Conservation (phyloP, 1,140 invertebrate species). For the Nomia melanderi region DNA sequence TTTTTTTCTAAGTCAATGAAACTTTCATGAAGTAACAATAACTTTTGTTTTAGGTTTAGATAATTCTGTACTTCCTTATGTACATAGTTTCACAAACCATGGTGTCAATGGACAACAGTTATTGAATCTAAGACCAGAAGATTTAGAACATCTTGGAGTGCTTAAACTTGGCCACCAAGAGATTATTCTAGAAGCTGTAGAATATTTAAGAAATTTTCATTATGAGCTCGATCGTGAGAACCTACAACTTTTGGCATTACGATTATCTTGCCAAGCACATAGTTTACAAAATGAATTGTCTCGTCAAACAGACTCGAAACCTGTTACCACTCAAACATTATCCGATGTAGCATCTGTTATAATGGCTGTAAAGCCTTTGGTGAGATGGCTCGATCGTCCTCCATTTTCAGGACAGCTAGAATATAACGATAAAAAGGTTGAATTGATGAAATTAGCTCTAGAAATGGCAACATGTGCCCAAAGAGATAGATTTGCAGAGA, state of each 20-base stretch:
- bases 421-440: slow-evolving; percentile 85
- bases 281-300: slow-evolving; percentile 88
- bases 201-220: slow-evolving; percentile 93
- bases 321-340: slow-evolving; percentile 90
- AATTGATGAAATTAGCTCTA: slow-evolving; percentile 89
- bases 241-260: slow-evolving; percentile 91
- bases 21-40: slow-evolving; percentile 3
- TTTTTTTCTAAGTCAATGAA: slow-evolving; percentile 7
- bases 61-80: slow-evolving; percentile 89
- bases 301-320: slow-evolving; percentile 83
- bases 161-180: slow-evolving; percentile 95
- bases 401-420: slow-evolving; percentile 87
- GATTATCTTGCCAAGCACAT: slow-evolving; percentile 90
- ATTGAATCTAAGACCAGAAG: slow-evolving; percentile 90
- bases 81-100: slow-evolving; percentile 90
- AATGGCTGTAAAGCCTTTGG: slow-evolving; percentile 90
- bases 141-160: slow-evolving; percentile 92
- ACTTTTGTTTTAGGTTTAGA: slow-evolving; percentile 86
- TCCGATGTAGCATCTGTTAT: slow-evolving; percentile 92
- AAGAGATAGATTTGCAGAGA: slow-evolving; percentile 92
- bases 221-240: slow-evolving; percentile 95
- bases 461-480: slow-evolving; percentile 94
- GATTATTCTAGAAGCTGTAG: slow-evolving; percentile 93
- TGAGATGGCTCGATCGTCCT: slow-evolving; percentile 92
- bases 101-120: slow-evolving; percentile 91